Conservation (phyloP, 2,888 invertebrate species). For the Hydrotaea diabolus region DNA sequence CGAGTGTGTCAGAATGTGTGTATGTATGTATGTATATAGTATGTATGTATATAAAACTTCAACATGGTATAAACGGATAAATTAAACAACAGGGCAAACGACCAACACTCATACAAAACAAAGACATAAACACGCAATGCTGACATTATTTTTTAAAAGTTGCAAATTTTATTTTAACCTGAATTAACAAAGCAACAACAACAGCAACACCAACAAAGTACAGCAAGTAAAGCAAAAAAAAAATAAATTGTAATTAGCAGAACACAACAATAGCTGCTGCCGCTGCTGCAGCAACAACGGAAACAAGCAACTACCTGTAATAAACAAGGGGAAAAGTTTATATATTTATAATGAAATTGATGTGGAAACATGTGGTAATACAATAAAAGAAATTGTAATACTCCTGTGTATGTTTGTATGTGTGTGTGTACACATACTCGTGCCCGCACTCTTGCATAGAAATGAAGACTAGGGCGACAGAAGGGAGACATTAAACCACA, state of each 20-base stretch:
- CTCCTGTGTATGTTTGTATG: neutral
- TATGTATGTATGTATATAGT: constrained; percentile 25
- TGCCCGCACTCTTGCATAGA: no score
- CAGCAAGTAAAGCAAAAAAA: constrained; percentile 43
- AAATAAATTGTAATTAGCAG: constrained; percentile 64
- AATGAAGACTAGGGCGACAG: no score
- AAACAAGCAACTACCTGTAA: constrained; percentile 46
- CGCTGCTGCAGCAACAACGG: constrained; percentile 39
- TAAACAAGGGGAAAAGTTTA: constrained; percentile 41
- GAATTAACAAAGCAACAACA: constrained; percentile 66
- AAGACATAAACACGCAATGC: constrained; percentile 79
- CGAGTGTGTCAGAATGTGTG: neutral
- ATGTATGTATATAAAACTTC: constrained; percentile 22
- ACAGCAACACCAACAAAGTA: constrained; percentile 49
- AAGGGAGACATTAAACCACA: no score
- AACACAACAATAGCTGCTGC: constrained; percentile 54
- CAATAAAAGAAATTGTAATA: constrained; percentile 26
- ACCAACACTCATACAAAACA: constrained; percentile 72
- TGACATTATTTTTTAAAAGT: constrained; percentile 79
- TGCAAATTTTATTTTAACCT: constrained; percentile 80
- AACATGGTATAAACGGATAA: constrained; percentile 58
- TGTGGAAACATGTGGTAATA: constrained; percentile 41
- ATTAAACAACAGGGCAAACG: constrained; percentile 51
- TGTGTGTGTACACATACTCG: no score
- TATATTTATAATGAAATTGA: constrained; percentile 38